A percentile compares a stretch with the other conserved stretches of the same genome.
Conservation (phyloP, 1,140 invertebrate genomes). For the Drosophila bocqueti region DNA sequence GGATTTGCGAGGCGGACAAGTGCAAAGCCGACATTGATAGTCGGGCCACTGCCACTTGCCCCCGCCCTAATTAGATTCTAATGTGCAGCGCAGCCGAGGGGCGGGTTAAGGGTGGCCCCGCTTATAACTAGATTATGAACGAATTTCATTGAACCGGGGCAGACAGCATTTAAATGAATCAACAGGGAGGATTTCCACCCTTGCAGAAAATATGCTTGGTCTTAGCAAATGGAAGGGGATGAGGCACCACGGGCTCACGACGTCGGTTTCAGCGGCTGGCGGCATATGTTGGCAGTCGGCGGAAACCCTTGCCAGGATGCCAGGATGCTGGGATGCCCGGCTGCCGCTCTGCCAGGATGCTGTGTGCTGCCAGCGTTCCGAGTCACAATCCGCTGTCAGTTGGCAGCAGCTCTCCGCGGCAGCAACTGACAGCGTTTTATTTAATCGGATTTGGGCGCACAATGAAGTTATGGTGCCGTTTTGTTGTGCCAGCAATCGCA, state of each 20-base stretch:
- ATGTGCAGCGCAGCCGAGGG: conserved; percentile 61
- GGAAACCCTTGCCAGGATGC: conserved; percentile 61
- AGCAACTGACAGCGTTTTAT: conserved; percentile 68
- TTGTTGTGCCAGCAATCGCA: conserved; percentile 73
- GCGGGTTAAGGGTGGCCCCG: conserved; percentile 20
- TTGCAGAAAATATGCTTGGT: conserved; percentile 53
- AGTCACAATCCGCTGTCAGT: conserved; percentile 33
- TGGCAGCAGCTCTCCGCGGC: conserved; percentile 53
- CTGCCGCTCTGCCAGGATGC: conserved; percentile 70
- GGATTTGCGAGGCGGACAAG: conserved; percentile 73
- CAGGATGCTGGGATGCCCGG: conserved; percentile 49
- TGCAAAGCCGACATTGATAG: conserved; percentile 76
- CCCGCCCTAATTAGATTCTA: conserved; percentile 77
- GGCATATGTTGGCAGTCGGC: conserved; percentile 80
- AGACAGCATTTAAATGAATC: conserved; percentile 53
- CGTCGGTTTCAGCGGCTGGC: conserved; percentile 67
- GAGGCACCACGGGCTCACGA: conserved; percentile 45
- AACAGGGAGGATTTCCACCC: conserved; percentile 57
- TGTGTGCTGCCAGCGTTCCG: conserved; percentile 64
- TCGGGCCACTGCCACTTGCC: conserved; percentile 29
- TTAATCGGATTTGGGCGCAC: conserved; percentile 79
- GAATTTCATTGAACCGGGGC: conserved; percentile 66
- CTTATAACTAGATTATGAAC: conserved; percentile 83
- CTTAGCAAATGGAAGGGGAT: conserved; percentile 10
- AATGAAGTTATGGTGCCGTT: conserved; percentile 73